These are phyloP conservation scores for Sebastes taczanowskii DNA, from an alignment of 2,797 vertebrate genomes.

Conservation along the genomic window DNA sequence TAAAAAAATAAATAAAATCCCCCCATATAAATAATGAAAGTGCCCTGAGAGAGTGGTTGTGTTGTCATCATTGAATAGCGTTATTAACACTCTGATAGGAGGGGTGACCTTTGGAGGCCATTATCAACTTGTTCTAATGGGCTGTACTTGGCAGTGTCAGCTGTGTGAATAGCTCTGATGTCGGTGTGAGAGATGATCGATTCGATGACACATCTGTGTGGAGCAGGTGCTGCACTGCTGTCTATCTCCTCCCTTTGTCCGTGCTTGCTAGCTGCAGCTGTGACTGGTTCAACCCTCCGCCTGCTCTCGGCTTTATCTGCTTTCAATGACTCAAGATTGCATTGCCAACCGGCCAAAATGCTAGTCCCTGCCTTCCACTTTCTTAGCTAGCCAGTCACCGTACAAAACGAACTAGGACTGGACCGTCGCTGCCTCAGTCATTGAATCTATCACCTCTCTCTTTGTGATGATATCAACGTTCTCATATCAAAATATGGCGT, in stretches of 20 bases:
- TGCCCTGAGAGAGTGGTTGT: not conserved
- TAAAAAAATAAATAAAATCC: not conserved
- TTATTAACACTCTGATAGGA: constrained; percentile 27
- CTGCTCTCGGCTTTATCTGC: constrained; percentile 60
- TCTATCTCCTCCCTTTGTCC: constrained; percentile 50
- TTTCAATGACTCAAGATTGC: constrained; percentile 54
- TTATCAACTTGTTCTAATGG: constrained; percentile 49
- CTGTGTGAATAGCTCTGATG: constrained; percentile 69
- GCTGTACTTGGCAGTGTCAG: constrained; percentile 55
- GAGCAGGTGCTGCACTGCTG: constrained; percentile 67
- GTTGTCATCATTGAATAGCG: constrained; percentile 14
- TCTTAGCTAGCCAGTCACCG: constrained; percentile 3
- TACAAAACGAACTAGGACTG: constrained; percentile 7
- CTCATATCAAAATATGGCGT: not conserved
- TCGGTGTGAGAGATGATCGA: constrained; percentile 70
- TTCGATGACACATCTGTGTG: constrained; percentile 72
- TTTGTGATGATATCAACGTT: not conserved
- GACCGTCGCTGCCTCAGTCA: not conserved
- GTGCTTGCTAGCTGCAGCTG: constrained; percentile 55
- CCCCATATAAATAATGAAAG: not conserved
- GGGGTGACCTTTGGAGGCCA: constrained; percentile 48
- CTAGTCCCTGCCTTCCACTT: constrained; percentile 13
- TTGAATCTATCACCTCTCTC: not conserved
- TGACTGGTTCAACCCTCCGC: constrained; percentile 54
- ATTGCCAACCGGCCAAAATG: constrained; percentile 33